Conservation (phyloP, 2,113 vertebrate species). For the Corythornis vintsioides region DNA sequence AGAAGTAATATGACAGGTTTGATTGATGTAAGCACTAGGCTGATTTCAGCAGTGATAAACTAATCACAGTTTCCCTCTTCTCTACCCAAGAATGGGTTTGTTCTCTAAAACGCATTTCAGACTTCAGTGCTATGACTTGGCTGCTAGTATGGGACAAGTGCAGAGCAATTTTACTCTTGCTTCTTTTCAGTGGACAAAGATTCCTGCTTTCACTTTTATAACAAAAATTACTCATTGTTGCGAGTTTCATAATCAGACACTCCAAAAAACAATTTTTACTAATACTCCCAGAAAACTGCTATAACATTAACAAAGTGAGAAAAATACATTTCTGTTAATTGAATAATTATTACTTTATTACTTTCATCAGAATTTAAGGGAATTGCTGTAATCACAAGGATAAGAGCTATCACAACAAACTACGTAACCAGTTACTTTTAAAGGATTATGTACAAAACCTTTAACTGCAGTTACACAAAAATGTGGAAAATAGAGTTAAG, state of each 20-base stretch:
- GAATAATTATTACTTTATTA: background rate
- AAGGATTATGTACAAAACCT: background rate
- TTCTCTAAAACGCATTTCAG: background rate
- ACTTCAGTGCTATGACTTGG: background rate
- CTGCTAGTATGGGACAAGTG: background rate
- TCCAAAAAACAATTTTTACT: background rate
- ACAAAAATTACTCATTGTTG: background rate
- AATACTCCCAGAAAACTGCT: background rate
- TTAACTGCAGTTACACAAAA: background rate
- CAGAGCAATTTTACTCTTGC: background rate
- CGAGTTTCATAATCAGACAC: background rate
- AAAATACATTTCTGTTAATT: background rate
- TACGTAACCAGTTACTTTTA: background rate
- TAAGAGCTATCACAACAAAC: background rate
- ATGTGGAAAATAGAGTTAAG: background rate
- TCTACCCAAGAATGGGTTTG: background rate
- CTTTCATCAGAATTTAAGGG: background rate
- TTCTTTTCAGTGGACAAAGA: background rate
- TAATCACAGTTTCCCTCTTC: background rate
- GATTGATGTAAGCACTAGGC: constrained; percentile 2
- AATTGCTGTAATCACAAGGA: background rate
- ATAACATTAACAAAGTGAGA: background rate
- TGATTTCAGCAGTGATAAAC: background rate
- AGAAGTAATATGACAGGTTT: background rate
- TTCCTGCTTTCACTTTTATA: background rate